Base-by-base conservation (phyloP, 2,888 invertebrate species). In the Pseudococcus viburni region DNA sequence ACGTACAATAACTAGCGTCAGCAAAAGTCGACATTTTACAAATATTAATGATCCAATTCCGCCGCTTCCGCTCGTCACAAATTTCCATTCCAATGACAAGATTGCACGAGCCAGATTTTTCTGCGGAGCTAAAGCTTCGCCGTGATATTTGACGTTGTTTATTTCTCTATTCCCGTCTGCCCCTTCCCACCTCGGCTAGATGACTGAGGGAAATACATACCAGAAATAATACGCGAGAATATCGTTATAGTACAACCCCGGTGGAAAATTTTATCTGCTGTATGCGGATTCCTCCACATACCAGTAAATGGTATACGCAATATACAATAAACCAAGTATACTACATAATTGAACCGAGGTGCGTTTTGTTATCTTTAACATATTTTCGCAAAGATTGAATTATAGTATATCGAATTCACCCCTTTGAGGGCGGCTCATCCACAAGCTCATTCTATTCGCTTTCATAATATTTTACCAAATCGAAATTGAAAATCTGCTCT, bases 21-120 rank as follows among this genome's bases (percentile, higher is more conserved):
- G 85, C 85, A 39, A 85, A 85, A 85, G 59, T 55, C 59, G 59
- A 85, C 85, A 42, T 85, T 85, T 64, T 85, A 85, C 85, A 33
- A 85, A 85, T 85, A 85, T 85, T 85, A 85, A 85, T 85, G 85
- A 85, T 85, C 85, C 85, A 85, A 85, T 85, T 85, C 64, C 17
- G 39, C 64, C 59, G 85, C 77, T 42, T 42, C 77, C 77, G 77
- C 42, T 17, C 77, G 77, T 77, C 42, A 77, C 77, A 33, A 77
- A 68, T 77, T 77, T 77, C 42, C 77, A 77, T 77, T 77, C 77
- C 39, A 77, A 77, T 77, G 77, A 77, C 77, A 77, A 55, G 55
- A 55, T 77, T 77, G 77, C 42, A 39, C n/a, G n/a, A 39, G 77
- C 68, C 68, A 17, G 77, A 77, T 77, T 77, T 77, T 77, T 77